phyloP scores from a whole-genome alignment of 2,797 vertebrate genomes.

The Macrochelys suwanniensis region DNA sequence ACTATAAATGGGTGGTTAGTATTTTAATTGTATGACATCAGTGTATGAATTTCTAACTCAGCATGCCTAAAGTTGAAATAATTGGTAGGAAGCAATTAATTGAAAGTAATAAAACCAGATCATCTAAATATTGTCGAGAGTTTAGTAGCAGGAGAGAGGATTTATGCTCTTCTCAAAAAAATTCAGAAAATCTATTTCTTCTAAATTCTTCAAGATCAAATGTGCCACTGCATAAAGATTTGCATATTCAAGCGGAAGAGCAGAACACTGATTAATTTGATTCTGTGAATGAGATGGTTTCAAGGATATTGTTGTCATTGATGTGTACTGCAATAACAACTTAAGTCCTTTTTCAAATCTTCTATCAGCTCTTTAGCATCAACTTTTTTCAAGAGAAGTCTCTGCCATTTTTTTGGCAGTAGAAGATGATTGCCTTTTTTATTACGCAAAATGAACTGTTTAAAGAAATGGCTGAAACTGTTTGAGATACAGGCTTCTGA shows the following conservation, averaged over 20 bases:
- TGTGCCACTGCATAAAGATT: background rate
- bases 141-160: background rate
- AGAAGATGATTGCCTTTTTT: background rate
- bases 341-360: background rate
- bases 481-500: background rate
- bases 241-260: background rate
- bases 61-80: background rate
- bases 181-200: background rate
- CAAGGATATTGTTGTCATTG: background rate
- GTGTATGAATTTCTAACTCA: background rate
- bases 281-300: accelerated
- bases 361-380: background rate
- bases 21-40: background rate
- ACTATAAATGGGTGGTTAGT: background rate
- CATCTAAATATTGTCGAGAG: background rate
- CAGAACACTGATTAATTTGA: background rate
- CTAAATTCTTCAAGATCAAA: background rate
- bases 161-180: background rate
- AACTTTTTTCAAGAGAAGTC: background rate
- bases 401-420: background rate
- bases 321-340: background rate
- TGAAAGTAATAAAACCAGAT: background rate
- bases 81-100: background rate
- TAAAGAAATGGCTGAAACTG: background rate
- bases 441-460: background rate